phyloP scores from a whole-genome alignment of 2,797 vertebrate species.

The Scyliorhinus canicula region DNA sequence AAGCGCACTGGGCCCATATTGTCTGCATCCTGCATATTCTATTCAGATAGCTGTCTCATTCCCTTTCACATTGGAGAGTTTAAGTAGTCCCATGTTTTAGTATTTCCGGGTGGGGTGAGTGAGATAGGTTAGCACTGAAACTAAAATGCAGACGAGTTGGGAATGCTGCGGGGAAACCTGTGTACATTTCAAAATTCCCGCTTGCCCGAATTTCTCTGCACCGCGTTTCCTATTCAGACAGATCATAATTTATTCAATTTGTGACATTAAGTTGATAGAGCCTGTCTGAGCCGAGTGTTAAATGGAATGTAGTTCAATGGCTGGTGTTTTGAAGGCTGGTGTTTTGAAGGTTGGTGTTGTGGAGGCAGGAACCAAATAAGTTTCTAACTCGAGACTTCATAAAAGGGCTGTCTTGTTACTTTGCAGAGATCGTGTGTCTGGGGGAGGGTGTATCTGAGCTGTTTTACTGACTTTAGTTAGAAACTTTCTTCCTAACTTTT shows the following conservation, averaged over 20 bases:
- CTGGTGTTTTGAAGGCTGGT: neutral
- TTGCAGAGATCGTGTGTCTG: neutral
- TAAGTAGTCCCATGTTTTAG: neutral
- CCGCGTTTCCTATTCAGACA: neutral
- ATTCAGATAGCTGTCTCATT: too few species aligned
- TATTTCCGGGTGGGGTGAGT: neutral
- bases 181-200: neutral
- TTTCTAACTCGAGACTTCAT: neutral
- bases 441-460: neutral
- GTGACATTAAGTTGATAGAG: neutral
- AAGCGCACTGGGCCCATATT: too few species aligned
- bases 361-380: neutral
- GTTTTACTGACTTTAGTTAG: neutral
- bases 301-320: neutral
- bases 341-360: neutral
- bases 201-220: neutral
- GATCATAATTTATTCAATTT: neutral
- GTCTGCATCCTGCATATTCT: too few species aligned
- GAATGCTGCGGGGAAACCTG: neutral
- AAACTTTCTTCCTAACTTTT: neutral
- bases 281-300: neutral
- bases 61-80: neutral
- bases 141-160: neutral
- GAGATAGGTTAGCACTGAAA: neutral
- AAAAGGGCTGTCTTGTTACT: conserved; percentile 11